A percentile compares a stretch with the other conserved stretches of the same genome.
Conservation (phyloP, 2,888 invertebrate species). For the Agrotis exclamationis region DNA sequence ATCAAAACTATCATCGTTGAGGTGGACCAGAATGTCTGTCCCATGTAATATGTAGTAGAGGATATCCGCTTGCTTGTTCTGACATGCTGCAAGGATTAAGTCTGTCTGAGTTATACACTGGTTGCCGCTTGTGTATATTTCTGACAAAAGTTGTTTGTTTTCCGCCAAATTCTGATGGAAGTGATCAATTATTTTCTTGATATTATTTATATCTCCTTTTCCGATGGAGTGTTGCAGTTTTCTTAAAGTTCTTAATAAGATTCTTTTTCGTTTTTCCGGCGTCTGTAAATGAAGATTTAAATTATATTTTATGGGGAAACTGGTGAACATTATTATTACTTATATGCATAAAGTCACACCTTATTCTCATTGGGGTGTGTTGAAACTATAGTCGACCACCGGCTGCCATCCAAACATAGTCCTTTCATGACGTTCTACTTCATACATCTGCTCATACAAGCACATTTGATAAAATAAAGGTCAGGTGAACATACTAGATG, state of each 20-base stretch:
- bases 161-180: slow-evolving; percentile 7
- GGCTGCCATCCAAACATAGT: no score
- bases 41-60: slow-evolving; percentile 26
- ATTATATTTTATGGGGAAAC: no score
- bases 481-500: no score
- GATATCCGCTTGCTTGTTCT: slow-evolving; percentile 7
- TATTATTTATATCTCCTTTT: neutral
- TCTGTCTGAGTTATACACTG: slow-evolving; percentile 21
- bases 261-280: neutral
- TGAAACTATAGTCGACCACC: no score
- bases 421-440: no score
- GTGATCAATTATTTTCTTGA: neutral
- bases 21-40: slow-evolving; percentile 21
- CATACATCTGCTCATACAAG: no score
- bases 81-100: slow-evolving; percentile 48
- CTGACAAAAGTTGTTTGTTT: slow-evolving; percentile 9
- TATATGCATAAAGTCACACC: no score
- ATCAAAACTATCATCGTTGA: slow-evolving; percentile 10
- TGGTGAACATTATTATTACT: no score
- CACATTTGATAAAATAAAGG: no score
- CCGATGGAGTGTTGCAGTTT: neutral
- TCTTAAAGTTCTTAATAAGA: neutral
- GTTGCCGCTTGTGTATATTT: neutral
- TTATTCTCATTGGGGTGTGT: no score
- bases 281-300: neutral